Evolutionary conservation across 1,140 invertebrate species (phyloP).

Genomic region (Neomicropteryx cornuta): DNA sequence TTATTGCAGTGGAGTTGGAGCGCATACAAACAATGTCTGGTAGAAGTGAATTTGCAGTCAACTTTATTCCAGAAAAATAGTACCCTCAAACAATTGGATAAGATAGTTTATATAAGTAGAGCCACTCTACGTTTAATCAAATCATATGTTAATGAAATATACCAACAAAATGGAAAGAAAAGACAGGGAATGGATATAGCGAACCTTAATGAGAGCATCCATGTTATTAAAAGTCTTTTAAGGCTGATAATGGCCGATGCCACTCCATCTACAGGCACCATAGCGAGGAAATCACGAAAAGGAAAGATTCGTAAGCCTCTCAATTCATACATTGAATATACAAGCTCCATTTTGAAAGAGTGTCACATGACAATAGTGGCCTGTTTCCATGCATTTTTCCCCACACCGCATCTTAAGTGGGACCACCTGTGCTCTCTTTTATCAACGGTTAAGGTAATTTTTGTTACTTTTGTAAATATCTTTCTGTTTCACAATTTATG

Average conservation of each 20-base stretch:
- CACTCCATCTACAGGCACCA: constrained; percentile 39
- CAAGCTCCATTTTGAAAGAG: constrained; percentile 69
- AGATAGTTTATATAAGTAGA: constrained; percentile 79
- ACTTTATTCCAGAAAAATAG: constrained; percentile 30
- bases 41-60: constrained; percentile 41
- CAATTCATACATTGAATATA: constrained; percentile 42
- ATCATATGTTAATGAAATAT: constrained; percentile 82
- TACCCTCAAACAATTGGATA: constrained; percentile 51
- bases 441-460: constrained; percentile 60
- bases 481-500: constrained; percentile 9
- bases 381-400: constrained; percentile 94
- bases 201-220: constrained; percentile 73
- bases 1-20: constrained; percentile 76
- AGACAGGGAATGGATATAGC: constrained; percentile 59
- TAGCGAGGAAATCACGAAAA: constrained; percentile 17
- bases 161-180: constrained; percentile 56
- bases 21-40: constrained; percentile 55
- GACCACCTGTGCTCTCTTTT: constrained; percentile 80
- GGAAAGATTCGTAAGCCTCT: constrained; percentile 23
- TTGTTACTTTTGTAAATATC: constrained; percentile 4
- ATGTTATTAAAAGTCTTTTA: constrained; percentile 71
- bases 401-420: constrained; percentile 88
- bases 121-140: constrained; percentile 70
- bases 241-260: constrained; percentile 75
- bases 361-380: constrained; percentile 82